Evolutionary conservation across 2,113 vertebrate species (phyloP), one percentile per base, ranked within the genome.

Genomic region (Oncorhynchus keta): DNA sequence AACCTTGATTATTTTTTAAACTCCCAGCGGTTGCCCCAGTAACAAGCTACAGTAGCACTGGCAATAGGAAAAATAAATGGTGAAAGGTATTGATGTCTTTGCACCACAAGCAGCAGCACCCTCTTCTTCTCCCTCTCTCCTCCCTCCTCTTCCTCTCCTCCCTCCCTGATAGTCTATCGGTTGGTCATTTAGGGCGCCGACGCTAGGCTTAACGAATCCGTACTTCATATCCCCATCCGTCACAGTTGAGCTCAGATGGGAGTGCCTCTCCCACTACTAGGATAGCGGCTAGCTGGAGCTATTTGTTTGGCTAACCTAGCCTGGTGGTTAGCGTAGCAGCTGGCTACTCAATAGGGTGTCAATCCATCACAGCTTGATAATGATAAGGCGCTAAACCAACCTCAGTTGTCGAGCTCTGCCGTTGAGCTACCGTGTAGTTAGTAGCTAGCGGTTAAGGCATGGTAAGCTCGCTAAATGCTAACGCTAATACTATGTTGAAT

Each of bases 51-150:
- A 81, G 87, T 28, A 28, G 2, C 2, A 3, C 28, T 28, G 28
- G 28, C 28, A 28, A 28, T 84, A 90, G 91, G 81, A 84, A 87
- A n/a, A n/a, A n/a, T n/a, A n/a, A 93, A 93, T 92, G 91, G 89
- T 90, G 83, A 86, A 92, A 89, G 81, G 87, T 91, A 92, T 93
- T 92, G 91, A 94, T 93, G 90, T 88, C 86, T 92, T 90, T 90
- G 91, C 90, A 88, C 90, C 91, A 87, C 85, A 79, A 90, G 87
- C 88, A 85, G 84, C 89, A 78, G 80, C 84, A 81, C 26, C 26
- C 24, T 65, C 68, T 45, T 45, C 39, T 39, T 39, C 35, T 39
- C 7, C 35, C 35, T 39, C 35, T 39, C 35, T 8, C 35, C 35
- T 8, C 7, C 5, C 35, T 11, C 8, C 8, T 45, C 39, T 45